Conservation (phyloP, 2,113 vertebrate species). For the Hystrix cristata region DNA sequence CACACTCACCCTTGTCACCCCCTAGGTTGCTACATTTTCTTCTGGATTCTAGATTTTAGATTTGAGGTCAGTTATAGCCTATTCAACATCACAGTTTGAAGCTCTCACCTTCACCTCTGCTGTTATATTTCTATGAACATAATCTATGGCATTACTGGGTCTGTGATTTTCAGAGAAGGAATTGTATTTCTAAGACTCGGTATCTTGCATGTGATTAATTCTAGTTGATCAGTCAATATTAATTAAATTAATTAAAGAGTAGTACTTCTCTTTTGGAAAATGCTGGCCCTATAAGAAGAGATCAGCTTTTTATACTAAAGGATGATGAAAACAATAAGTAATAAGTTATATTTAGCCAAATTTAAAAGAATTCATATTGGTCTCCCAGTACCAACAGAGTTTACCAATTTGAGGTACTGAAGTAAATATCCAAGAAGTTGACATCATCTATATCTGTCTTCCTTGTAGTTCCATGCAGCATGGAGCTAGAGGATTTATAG, state of each 20-base stretch:
- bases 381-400: neutral
- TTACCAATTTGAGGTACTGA: neutral
- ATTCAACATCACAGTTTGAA: neutral
- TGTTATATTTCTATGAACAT: neutral
- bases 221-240: neutral
- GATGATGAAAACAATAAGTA: neutral
- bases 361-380: neutral
- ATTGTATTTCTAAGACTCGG: neutral
- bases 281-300: neutral
- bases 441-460: neutral
- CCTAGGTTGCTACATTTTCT: neutral
- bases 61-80: neutral
- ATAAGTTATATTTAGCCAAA: neutral
- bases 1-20: neutral
- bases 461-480: neutral
- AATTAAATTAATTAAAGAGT: neutral
- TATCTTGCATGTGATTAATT: neutral
- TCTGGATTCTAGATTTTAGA: neutral
- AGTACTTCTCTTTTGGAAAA: neutral
- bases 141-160: neutral
- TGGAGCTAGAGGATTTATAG: neutral
- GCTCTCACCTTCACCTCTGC: neutral
- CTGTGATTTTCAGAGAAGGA: neutral
- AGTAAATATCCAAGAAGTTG: conserved; percentile 2
- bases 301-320: neutral